A percentile compares a stretch with the other conserved stretches of the same genome.
Conservation (phyloP, 2,113 vertebrate genomes). For the Urocolius indicus region DNA sequence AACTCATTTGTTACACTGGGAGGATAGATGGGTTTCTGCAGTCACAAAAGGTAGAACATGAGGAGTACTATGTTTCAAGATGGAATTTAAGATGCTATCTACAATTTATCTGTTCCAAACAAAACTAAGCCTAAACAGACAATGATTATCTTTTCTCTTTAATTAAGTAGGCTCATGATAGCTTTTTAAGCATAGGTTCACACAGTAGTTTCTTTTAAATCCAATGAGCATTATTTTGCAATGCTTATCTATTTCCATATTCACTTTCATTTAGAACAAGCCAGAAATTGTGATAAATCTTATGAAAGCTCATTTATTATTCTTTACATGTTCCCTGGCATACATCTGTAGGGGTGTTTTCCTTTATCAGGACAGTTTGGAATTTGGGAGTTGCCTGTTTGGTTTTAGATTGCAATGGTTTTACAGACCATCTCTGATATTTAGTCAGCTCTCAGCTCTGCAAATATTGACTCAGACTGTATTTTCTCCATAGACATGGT, state of each 20-base stretch:
- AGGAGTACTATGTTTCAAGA: neutral
- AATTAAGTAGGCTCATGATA: neutral
- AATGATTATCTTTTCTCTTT: neutral
- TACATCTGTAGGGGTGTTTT: neutral
- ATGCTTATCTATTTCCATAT: neutral
- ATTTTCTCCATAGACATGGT: neutral
- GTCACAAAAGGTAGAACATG: neutral
- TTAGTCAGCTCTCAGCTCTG: neutral
- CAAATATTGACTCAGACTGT: neutral
- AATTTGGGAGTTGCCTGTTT: neutral
- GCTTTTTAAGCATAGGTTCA: neutral
- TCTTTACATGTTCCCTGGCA: neutral
- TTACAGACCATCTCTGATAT: neutral
- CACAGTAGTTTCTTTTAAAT: neutral
- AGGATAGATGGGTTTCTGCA: neutral
- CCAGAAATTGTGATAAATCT: neutral
- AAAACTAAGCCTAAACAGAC: neutral
- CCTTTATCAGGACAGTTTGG: neutral
- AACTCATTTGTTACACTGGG: neutral
- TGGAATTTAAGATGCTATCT: neutral
- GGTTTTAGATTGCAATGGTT: neutral
- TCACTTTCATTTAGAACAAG: neutral
- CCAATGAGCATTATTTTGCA: neutral
- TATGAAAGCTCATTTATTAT: neutral
- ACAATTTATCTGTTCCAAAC: neutral